Conservation (phyloP, 2,888 invertebrate genomes). For the Mythimna lalbum region DNA sequence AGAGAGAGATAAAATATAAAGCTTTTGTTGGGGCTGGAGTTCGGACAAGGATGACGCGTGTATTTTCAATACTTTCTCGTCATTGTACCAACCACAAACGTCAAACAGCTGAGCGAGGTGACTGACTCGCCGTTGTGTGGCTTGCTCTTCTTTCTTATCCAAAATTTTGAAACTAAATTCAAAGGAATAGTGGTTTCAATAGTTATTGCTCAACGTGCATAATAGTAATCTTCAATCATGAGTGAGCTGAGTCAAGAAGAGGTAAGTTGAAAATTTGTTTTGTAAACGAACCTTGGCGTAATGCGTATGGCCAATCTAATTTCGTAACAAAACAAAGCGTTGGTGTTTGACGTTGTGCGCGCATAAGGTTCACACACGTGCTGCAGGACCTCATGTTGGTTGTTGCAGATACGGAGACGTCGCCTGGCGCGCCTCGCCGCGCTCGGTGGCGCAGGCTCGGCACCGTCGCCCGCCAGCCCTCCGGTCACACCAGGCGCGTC, state of each 20-base stretch:
- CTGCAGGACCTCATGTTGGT: constrained; percentile 71
- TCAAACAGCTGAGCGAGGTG: constrained; percentile 90
- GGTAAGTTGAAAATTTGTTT: constrained; percentile 91
- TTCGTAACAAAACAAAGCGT: constrained; percentile 91
- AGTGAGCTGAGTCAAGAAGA: constrained; percentile 97
- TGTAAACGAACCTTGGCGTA: constrained; percentile 84
- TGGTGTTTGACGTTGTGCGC: constrained; percentile 78
- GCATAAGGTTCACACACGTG: constrained; percentile 77
- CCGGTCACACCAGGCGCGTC: constrained; percentile 87
- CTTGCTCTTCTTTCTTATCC: constrained; percentile 81
- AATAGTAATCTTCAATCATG: constrained; percentile 88
- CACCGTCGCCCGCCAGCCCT: constrained; percentile 86
- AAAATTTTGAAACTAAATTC: constrained; percentile 78
- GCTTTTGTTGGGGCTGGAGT: constrained; percentile 54
- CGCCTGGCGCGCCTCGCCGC: constrained; percentile 94
- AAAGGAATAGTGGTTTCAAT: constrained; percentile 75
- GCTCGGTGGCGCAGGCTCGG: constrained; percentile 88
- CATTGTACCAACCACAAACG: constrained; percentile 84
- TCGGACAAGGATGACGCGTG: constrained; percentile 86
- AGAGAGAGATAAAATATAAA: constrained; percentile 41
- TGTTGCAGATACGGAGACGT: constrained; percentile 93
- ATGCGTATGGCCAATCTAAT: constrained; percentile 89
- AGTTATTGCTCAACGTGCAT: constrained; percentile 70
- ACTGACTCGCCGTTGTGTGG: constrained; percentile 89
- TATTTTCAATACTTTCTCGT: constrained; percentile 90